Base-by-base conservation (phyloP, 2,113 vertebrate species). In the Nyctibius bracteatus region DNA sequence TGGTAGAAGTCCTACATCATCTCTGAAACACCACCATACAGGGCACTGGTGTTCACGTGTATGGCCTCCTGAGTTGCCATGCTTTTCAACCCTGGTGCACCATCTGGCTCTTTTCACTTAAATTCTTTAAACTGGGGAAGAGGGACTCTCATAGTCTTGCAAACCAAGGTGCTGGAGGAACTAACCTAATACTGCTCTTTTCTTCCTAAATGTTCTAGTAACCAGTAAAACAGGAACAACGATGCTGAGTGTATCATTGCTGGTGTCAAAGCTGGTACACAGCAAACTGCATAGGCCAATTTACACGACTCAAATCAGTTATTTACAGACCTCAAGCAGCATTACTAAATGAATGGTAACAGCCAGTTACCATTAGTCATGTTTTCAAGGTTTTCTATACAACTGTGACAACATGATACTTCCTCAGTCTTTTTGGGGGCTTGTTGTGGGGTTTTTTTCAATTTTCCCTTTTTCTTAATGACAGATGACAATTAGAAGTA, bases 31-130 rank as follows among this genome's bases (percentile, higher is more conserved):
- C 31, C 37, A 57, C 37, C 51, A 46, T 1, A 0, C 12, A 52
- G n/a, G 25, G 33, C 46, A 52, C 14, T 44, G 7, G 2, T 37
- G 27, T 46, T 70, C 46, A 46, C 1, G 0, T 4, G 4, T 19
- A 12, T 8, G 7, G 43, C 13, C 39, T 62, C 25, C 55, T 37
- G 23, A 25, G n/a, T 30, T 68, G 49, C 30, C 10, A 14, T 31
- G 19, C 47, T 93, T 75, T 73, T 22, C 59, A 88, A 12, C 13
- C 30, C 37, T 73, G 15, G 6, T 37, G 8, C 28, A 62, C 25
- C 35, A 57, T 30, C n/a, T 57, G 22, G 7, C 11, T 73, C 44
- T 90, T 70, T 66, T 81, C n/a, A 39, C 17, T 35, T 55, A 18
- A 54, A 62, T n/a, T 83, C 24, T 78, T 72, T 52, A n/a, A 54